phyloP scores from a whole-genome alignment of 2,888 invertebrate species.

The Drosophila birchii region DNA sequence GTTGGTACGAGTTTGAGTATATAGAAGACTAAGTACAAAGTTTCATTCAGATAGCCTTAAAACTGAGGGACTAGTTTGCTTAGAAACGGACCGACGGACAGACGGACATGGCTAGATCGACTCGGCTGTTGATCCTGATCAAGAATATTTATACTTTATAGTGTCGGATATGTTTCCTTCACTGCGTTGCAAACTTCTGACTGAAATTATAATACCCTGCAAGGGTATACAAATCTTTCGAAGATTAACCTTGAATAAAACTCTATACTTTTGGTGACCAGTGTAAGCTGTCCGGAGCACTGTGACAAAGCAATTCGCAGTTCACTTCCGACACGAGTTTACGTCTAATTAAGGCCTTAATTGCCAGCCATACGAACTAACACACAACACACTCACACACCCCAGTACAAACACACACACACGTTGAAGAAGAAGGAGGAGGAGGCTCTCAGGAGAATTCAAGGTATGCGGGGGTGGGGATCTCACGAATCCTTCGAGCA shows the following conservation, averaged over 20 bases:
- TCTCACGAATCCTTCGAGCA: slow-evolving; percentile 11
- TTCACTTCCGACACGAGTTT: slow-evolving; percentile 45
- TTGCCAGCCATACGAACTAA: slow-evolving; percentile 33
- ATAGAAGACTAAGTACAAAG: too few relatives aligned
- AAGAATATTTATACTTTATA: too few relatives aligned
- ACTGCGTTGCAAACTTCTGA: too few relatives aligned
- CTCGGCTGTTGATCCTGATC: too few relatives aligned
- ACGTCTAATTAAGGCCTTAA: slow-evolving; percentile 46
- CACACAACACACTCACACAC: slow-evolving; percentile 16
- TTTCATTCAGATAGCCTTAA: too few relatives aligned
- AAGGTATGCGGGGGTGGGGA: neutral
- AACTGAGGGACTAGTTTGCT: too few relatives aligned
- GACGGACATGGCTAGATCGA: too few relatives aligned
- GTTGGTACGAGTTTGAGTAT: too few relatives aligned
- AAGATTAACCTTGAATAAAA: neutral
- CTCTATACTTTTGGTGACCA: slow-evolving; percentile 7
- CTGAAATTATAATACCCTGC: too few relatives aligned
- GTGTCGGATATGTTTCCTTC: too few relatives aligned
- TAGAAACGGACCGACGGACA: too few relatives aligned
- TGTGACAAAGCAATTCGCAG: slow-evolving; percentile 42
- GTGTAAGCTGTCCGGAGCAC: slow-evolving; percentile 12
- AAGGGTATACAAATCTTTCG: too few relatives aligned
- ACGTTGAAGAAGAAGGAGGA: neutral
- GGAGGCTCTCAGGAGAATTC: neutral
- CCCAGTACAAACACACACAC: neutral